These are phyloP conservation scores for Sinopyrophorus schimmeli DNA, from an alignment of 2,888 invertebrate genomes.

Conservation along the genomic window DNA sequence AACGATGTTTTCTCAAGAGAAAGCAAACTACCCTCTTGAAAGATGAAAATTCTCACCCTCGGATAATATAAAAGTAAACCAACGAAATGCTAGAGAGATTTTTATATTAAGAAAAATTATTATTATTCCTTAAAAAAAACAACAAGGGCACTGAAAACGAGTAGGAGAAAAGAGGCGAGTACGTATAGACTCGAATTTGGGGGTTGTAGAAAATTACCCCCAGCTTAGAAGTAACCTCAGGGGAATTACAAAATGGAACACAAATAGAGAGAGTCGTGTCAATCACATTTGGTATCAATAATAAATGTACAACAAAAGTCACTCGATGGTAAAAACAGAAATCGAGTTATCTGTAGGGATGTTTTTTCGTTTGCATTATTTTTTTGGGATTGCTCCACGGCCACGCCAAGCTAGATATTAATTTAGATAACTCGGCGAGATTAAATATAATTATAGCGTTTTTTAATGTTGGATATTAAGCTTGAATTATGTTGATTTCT, in stretches of 20 bases:
- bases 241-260: constrained; percentile 30
- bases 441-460: too few relatives aligned
- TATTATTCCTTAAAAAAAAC: too few relatives aligned
- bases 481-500: too few relatives aligned
- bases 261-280: constrained; percentile 33
- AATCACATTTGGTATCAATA: constrained; percentile 28
- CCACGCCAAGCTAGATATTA: too few relatives aligned
- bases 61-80: constrained; percentile 29
- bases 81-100: constrained; percentile 26
- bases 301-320: constrained; percentile 31
- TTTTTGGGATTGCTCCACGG: too few relatives aligned
- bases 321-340: constrained; percentile 21
- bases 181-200: too few relatives aligned
- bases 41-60: constrained; percentile 35
- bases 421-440: too few relatives aligned
- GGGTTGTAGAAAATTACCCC: constrained; percentile 27
- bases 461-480: too few relatives aligned
- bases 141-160: too few relatives aligned
- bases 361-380: constrained; percentile 8
- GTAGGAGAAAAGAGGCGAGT: too few relatives aligned
- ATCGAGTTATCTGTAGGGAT: constrained; percentile 14
- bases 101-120: constrained; percentile 31
- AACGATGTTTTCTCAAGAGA: constrained; percentile 33
- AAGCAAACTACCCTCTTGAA: constrained; percentile 26
- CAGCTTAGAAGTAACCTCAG: constrained; percentile 16